phyloP scores from a whole-genome alignment of 2,888 invertebrate species.

The Cerceris rybyensis region DNA sequence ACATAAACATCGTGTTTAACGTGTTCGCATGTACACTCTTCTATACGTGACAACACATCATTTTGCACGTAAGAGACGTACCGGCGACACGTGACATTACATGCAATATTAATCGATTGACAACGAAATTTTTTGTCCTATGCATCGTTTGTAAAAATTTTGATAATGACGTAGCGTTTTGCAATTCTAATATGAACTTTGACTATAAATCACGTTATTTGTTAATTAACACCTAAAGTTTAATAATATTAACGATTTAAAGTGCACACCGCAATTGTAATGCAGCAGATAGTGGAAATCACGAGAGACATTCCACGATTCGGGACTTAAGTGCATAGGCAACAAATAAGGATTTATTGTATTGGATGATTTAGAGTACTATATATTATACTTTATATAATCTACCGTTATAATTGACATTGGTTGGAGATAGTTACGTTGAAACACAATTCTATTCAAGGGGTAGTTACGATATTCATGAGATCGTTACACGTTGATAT shows the following conservation, averaged over 20 bases:
- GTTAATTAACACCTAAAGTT: conserved; percentile 77
- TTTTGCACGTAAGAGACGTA: not conserved
- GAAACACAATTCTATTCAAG: conserved; percentile 75
- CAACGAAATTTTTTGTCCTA: conserved; percentile 78
- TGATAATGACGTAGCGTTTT: conserved; percentile 51
- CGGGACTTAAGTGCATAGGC: conserved; percentile 80
- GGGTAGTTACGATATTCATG: conserved; percentile 76
- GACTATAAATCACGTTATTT: conserved; percentile 74
- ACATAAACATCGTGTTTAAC: not conserved
- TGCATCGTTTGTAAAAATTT: conserved; percentile 64
- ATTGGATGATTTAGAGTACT: conserved; percentile 77
- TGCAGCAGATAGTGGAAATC: conserved; percentile 79
- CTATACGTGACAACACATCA: conserved; percentile 2
- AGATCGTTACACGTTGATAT: conserved; percentile 79
- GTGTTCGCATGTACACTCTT: not conserved
- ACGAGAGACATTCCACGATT: conserved; percentile 80
- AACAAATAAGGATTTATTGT: conserved; percentile 74
- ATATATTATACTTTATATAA: conserved; percentile 80
- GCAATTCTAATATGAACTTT: conserved; percentile 76
- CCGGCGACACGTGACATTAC: conserved; percentile 18
- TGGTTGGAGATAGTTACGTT: conserved; percentile 75
- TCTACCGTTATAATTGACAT: conserved; percentile 76
- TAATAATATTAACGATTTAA: conserved; percentile 71
- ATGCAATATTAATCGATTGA: conserved; percentile 70
- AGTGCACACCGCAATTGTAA: conserved; percentile 73